Conservation (phyloP, 2,113 vertebrate species). For the Petaurus breviceps region DNA sequence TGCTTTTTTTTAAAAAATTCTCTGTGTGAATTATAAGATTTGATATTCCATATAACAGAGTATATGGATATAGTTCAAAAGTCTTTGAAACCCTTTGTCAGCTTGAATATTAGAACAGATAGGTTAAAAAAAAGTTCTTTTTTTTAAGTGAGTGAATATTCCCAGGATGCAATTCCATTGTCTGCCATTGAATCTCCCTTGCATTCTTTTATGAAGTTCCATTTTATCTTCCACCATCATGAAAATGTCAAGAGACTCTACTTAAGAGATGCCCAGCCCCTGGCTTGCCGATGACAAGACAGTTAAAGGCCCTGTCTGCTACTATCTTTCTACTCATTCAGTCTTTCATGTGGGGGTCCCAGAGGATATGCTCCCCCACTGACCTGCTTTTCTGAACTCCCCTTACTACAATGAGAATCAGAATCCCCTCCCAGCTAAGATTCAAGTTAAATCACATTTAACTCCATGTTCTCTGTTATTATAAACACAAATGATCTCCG, state of each 20-base stretch:
- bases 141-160: slow-evolving; percentile 54
- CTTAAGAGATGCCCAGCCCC: slow-evolving; percentile 14
- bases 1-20: neutral
- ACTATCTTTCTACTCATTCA: neutral
- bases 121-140: slow-evolving; percentile 26
- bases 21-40: slow-evolving; percentile 25
- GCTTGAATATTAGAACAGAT: slow-evolving; percentile 19
- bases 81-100: slow-evolving; percentile 30
- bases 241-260: slow-evolving; percentile 44
- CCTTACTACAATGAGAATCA: neutral
- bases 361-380: neutral
- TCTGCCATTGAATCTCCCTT: slow-evolving; percentile 46
- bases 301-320: neutral
- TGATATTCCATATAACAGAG: slow-evolving; percentile 26
- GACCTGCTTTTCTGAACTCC: neutral
- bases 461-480: neutral
- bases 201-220: slow-evolving; percentile 40
- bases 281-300: slow-evolving; percentile 15
- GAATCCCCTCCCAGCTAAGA: neutral
- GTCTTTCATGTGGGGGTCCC: neutral
- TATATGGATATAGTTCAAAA: neutral
- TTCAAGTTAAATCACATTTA: slow-evolving; percentile 47
- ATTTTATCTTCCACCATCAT: slow-evolving; percentile 49
- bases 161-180: slow-evolving; percentile 12
- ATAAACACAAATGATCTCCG: neutral